These are phyloP conservation scores for Python bivittatus DNA, from an alignment of 2,113 vertebrate species.

Conservation along the genomic window DNA sequence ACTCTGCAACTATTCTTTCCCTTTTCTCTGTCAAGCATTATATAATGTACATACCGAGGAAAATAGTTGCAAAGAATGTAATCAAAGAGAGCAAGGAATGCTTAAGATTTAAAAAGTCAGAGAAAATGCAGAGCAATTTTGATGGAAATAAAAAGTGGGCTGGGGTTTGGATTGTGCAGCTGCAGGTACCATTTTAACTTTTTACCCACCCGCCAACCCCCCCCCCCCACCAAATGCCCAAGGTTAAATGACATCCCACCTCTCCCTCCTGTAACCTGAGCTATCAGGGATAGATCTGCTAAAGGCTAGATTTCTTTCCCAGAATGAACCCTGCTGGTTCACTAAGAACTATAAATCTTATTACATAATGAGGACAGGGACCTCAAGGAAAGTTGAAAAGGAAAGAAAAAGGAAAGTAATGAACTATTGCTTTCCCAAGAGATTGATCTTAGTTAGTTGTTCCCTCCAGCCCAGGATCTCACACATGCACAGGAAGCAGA, in stretches of 20 bases:
- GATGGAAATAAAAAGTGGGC: background rate
- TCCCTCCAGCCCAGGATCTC: background rate
- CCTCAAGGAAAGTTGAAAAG: background rate
- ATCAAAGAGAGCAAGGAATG: background rate
- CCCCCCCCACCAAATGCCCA: background rate
- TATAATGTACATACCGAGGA: background rate
- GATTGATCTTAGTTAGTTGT: background rate
- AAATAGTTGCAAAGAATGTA: background rate
- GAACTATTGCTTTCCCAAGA: background rate
- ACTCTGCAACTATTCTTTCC: background rate
- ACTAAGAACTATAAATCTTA: background rate
- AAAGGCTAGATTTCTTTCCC: background rate
- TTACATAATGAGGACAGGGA: background rate
- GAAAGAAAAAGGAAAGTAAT: background rate
- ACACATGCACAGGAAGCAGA: background rate
- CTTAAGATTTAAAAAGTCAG: background rate
- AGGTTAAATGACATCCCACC: background rate
- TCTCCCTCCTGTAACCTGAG: background rate
- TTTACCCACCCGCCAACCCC: background rate
- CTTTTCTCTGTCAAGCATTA: background rate
- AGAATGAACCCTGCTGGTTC: background rate
- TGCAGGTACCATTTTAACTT: background rate
- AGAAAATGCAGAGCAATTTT: background rate
- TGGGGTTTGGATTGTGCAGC: background rate
- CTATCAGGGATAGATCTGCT: background rate